Percentiles rank a stretch among this genome's conserved stretches.
Conservation (phyloP, 2,888 invertebrate genomes). For the Drosophila neonasuta region DNA sequence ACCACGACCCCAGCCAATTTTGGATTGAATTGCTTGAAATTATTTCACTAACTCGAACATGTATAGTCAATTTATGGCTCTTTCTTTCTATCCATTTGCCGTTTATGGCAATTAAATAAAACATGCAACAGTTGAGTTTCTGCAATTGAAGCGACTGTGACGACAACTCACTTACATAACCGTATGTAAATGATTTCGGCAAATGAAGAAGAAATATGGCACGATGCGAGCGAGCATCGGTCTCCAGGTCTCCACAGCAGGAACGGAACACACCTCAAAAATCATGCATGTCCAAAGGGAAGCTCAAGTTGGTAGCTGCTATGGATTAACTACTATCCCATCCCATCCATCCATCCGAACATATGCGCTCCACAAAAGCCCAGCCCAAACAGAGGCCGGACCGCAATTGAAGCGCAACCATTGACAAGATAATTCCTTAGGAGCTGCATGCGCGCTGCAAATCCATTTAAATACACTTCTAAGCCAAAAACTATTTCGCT, state of each 20-base stretch:
- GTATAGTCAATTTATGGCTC: constrained; percentile 56
- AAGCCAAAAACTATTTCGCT: too few relatives aligned
- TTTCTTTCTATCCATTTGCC: constrained; percentile 49
- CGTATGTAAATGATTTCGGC: constrained; percentile 72
- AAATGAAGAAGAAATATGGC: constrained; percentile 75
- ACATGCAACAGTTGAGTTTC: constrained; percentile 59
- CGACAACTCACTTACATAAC: constrained; percentile 62
- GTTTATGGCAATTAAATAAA: constrained; percentile 73
- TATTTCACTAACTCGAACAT: constrained; percentile 49
- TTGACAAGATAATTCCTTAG: constrained; percentile 73
- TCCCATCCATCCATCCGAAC: constrained; percentile 26
- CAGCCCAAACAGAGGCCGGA: constrained; percentile 54
- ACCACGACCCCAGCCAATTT: constrained; percentile 4
- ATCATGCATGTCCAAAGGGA: constrained; percentile 45
- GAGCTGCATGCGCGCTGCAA: constrained; percentile 65
- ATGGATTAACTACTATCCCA: constrained; percentile 46
- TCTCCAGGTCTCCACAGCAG: constrained; percentile 48
- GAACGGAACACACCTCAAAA: constrained; percentile 70
- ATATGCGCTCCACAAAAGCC: constrained; percentile 45
- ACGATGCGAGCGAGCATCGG: constrained; percentile 46
- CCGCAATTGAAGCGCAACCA: constrained; percentile 72
- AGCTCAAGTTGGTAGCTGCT: constrained; percentile 37
- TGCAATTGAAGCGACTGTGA: constrained; percentile 42
- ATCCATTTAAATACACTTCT: constrained; percentile 55
- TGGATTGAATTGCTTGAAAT: constrained; percentile 32